Base-by-base conservation (phyloP, 1,140 invertebrate species). In the Macrobrachium rosenbergii region DNA sequence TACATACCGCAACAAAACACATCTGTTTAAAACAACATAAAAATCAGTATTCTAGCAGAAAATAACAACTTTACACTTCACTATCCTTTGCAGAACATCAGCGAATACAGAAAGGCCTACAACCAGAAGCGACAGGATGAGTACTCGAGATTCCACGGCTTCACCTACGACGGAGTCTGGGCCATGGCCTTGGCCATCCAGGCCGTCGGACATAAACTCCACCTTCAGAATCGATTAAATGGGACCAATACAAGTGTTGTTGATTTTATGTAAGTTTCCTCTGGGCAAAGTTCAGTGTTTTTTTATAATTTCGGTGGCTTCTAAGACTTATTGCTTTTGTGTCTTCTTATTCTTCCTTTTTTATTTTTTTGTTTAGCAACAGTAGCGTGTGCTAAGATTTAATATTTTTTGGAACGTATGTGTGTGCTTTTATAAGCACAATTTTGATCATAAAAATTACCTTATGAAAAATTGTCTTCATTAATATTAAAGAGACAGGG, bases 91-190 rank as follows among this genome's bases (percentile, higher is more conserved):
- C 88, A 89, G 89, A 89, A 89, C 52, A 87, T 88, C 58, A 94
- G 95, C 88, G 95, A 98, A 91, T 99, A 99, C 92, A 94, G 95
- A 89, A 92, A 94, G 16, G 95, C 97, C 91, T 99, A 99, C 91
- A 94, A 98, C 89, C 93, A 94, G 11, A 92, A 95, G 88, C 93
- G 97, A 78, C 95, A 96, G 8, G 91, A 92, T 0, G 96, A 98
- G 90, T 99, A 98, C 92, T 98, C 97, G 19, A 94, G 97, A 76
- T 99, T 98, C 92, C 98, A 99, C 91, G 98, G 98, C 2, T 99
- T 99, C 92, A 98, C 98, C 17, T 99, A 99, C 92, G 98, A 99
- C 92, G 97, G 96, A 7, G 97, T 99, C 83, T 99, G 98, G 98
- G 97, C 98, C 1, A 97, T 98, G 82, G 98, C 98, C 0, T 92